Conservation (phyloP, 92 coral and sea anemone species). For the Chrysogorgia sp. region DNA sequence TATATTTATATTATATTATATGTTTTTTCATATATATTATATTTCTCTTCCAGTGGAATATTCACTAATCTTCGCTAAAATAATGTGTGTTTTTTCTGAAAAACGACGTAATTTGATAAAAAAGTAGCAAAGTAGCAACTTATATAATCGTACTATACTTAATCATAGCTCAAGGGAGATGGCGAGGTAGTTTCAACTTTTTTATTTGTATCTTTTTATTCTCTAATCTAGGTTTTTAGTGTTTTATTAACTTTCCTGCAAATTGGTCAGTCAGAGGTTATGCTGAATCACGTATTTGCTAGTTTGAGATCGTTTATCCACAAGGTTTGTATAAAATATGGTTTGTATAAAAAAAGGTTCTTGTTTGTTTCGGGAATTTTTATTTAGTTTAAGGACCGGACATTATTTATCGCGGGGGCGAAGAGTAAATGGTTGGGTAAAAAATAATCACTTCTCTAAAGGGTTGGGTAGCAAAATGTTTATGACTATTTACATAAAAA, state of each 20-base stretch:
- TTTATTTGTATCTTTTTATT: background rate
- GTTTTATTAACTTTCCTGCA: slow-evolving; percentile 87
- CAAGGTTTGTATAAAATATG: slow-evolving; percentile 61
- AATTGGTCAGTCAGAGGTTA: slow-evolving; percentile 89
- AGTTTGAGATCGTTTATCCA: slow-evolving; percentile 93
- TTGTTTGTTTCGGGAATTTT: background rate
- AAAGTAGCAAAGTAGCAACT: too few species aligned
- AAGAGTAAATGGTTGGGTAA: background rate
- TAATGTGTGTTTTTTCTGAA: too few species aligned
- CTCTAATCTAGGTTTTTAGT: slow-evolving; percentile 71
- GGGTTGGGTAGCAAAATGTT: too few species aligned
- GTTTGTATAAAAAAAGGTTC: background rate
- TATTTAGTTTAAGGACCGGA: too few species aligned
- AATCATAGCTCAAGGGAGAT: too few species aligned
- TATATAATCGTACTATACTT: too few species aligned
- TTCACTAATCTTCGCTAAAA: too few species aligned
- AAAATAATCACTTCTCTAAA: background rate
- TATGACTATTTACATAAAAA: background rate
- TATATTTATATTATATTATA: too few species aligned
- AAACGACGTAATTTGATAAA: too few species aligned
- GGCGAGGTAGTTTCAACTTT: too few species aligned
- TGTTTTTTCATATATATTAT: too few species aligned
- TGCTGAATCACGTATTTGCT: slow-evolving; percentile 97
- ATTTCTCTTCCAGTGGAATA: too few species aligned
- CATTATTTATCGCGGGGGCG: background rate